Conservation (phyloP, 2,888 invertebrate genomes). For the Agriopis leucophaearia region DNA sequence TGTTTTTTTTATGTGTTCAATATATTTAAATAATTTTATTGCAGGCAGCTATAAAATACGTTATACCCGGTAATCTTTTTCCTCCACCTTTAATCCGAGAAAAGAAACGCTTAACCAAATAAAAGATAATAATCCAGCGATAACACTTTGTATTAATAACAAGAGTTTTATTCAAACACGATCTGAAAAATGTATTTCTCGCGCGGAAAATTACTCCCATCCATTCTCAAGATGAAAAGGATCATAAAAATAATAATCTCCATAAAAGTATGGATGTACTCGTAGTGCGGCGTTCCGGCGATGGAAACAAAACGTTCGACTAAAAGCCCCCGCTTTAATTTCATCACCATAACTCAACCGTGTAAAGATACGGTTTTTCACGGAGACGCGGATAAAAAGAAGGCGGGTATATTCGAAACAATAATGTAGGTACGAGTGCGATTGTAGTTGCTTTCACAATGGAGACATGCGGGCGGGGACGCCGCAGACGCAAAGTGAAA, state of each 20-base stretch:
- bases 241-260: conserved; percentile 59
- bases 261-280: conserved; percentile 54
- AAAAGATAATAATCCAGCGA: conserved; percentile 33
- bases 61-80: conserved; percentile 16
- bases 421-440: conserved; percentile 69
- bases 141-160: conserved; percentile 39
- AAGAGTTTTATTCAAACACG: conserved; percentile 46
- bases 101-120: conserved; percentile 23
- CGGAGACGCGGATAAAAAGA: conserved; percentile 77
- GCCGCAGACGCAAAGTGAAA: conserved; percentile 77
- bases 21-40: no score
- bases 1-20: no score
- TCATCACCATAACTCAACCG: conserved; percentile 78
- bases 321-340: conserved; percentile 78
- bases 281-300: conserved; percentile 44
- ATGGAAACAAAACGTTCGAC: conserved; percentile 66
- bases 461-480: conserved; percentile 74
- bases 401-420: conserved; percentile 77
- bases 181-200: conserved; percentile 47
- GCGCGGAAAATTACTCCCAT: conserved; percentile 48
- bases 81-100: conserved; percentile 16
- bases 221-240: conserved; percentile 56
- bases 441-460: conserved; percentile 83
- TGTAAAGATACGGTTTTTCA: conserved; percentile 78
- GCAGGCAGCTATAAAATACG: background rate